Percentiles rank a stretch among this genome's conserved stretches.
These are phyloP conservation scores for Cygnus buccinator DNA, from an alignment of 2,113 vertebrate species.

Conservation along the genomic window DNA sequence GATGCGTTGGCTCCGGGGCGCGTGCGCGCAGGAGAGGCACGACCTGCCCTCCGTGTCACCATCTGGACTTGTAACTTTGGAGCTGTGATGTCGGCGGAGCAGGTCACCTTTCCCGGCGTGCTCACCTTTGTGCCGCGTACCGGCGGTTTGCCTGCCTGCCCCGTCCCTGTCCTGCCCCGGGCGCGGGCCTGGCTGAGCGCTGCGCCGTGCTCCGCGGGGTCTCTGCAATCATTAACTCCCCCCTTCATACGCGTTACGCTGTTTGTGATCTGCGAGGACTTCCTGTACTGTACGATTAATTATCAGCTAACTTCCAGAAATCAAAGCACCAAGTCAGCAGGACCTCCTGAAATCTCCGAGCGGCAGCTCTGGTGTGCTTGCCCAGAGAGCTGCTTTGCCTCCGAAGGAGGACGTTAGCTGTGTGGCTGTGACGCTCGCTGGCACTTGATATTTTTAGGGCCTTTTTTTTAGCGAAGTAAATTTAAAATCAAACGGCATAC, in stretches of 20 bases:
- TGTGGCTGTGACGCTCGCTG: constrained; percentile 1
- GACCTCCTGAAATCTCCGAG: background rate
- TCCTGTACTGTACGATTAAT: constrained; percentile 55
- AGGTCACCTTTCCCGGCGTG: background rate
- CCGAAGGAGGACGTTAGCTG: background rate
- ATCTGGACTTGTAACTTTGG: constrained; percentile 66
- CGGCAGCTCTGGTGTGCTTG: rapidly evolving
- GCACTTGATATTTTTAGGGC: constrained; percentile 46
- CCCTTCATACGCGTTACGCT: background rate
- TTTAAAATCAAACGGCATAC: constrained; percentile 24
- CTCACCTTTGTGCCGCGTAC: background rate
- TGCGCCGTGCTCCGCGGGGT: background rate
- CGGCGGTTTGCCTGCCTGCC: background rate
- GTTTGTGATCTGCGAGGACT: background rate
- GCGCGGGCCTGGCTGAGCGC: background rate
- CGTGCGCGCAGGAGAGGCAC: background rate
- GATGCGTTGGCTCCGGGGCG: background rate
- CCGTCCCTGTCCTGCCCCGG: background rate
- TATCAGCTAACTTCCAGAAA: constrained; percentile 45
- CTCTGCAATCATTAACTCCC: constrained; percentile 53
- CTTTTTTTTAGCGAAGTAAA: constrained; percentile 30
- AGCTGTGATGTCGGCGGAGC: background rate
- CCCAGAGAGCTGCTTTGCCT: background rate
- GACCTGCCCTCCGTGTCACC: background rate
- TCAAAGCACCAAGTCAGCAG: background rate